Evolutionary conservation across 2,797 vertebrate genomes (phyloP), one percentile per base, ranked within the genome.

Genomic region (Salarias fasciatus): DNA sequence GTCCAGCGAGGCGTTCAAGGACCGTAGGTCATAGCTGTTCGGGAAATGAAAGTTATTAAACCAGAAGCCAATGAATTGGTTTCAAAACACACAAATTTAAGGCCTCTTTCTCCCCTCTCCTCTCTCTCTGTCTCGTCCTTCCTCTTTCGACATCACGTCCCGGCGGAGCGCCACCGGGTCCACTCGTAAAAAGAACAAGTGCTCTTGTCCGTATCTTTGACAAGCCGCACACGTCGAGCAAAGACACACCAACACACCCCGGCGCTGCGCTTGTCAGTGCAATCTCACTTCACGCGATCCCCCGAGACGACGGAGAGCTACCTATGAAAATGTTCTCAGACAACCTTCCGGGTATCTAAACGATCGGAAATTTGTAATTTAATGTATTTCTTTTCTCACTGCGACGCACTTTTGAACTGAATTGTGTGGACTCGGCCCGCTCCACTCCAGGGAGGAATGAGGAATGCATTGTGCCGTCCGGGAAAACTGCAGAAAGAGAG

Each of bases 161-260:
- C 79, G 30, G 66, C 0, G 48, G 84, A 83, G 58, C 55, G 72
- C 54, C 40, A 41, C 53, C 59, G 37, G 63, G 73, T 82, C 61
- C 47, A 54, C 69, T 85, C 78, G 75, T 73, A 78, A 83, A n/a
- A 82, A 77, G 77, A 85, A 75, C 71, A 76, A 77, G 80, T 69
- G 68, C 33, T 68, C 47, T 53, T 75, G 82, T 83, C 82, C 72
- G 28, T 72, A 70, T 83, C 77, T 79, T 63, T 85, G 79, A 85
- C 77, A 82, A 18, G 63, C 41, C 61, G 46, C 75, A 57, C 66
- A n/a, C 14, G 6, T 47, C 1, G 45, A 51, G 53, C 69, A 48
- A 62, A 77, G 70, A 57, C 77, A 63, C 79, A 62, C 69, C 60
- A 50, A 11, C 51, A 38, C 56, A 40, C 35, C 14, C 45, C 54